Conservation (phyloP, 2,888 invertebrate species). For the Nephrotoma flavescens region DNA sequence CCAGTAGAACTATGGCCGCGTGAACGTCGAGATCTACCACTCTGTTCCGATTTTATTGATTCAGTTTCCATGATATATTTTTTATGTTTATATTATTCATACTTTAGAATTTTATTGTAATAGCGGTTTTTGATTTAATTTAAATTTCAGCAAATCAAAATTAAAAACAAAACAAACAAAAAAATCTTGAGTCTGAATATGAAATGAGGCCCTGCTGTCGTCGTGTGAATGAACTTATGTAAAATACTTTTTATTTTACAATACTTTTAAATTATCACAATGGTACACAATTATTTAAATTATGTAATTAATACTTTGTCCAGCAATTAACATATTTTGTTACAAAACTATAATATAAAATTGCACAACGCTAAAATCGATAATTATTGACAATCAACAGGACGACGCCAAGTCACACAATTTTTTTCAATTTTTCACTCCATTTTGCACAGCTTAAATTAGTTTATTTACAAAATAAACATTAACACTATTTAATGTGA, state of each 20-base stretch:
- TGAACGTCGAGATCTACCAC: conserved; percentile 62
- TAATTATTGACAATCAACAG: conserved; percentile 1
- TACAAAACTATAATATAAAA: neutral
- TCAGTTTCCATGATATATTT: conserved; percentile 69
- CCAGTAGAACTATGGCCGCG: conserved; percentile 35
- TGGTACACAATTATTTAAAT: neutral
- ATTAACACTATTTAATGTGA: neutral
- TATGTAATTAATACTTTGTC: neutral
- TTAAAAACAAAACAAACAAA: neutral
- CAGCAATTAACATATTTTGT: neutral
- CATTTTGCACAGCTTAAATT: neutral
- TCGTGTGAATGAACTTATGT: neutral
- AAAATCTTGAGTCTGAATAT: neutral
- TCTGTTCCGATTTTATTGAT: conserved; percentile 84
- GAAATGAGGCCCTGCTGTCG: neutral
- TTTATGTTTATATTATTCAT: neutral
- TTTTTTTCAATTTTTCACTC: neutral
- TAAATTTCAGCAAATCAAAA: neutral
- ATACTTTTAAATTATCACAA: neutral
- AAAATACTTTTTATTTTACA: neutral
- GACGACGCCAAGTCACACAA: neutral
- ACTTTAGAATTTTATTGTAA: neutral
- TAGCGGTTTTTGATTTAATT: neutral
- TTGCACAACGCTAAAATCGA: neutral
- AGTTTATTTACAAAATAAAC: neutral